These are phyloP conservation scores for Myxocyprinus asiaticus DNA, from an alignment of 2,113 vertebrate species.

Conservation along the genomic window DNA sequence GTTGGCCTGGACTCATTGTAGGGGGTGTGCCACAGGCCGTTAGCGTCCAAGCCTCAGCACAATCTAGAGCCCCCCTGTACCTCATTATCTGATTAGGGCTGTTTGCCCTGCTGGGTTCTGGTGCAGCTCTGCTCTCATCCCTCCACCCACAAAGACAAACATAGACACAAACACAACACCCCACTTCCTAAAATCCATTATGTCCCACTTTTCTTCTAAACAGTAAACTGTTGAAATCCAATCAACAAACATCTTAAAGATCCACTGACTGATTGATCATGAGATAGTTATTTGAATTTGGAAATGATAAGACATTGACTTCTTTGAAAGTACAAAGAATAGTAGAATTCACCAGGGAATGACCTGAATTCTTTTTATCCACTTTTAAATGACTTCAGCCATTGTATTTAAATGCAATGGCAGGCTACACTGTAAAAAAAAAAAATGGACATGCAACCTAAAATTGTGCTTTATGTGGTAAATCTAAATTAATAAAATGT, in stretches of 20 bases:
- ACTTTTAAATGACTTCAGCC: neutral
- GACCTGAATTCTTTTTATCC: neutral
- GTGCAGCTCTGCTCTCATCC: neutral
- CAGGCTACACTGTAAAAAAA: too few species aligned
- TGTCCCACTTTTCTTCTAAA: conserved; percentile 7
- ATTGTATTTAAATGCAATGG: conserved; percentile 1
- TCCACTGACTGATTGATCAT: conserved; percentile 20
- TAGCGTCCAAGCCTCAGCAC: conserved; percentile 30
- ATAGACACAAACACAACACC: conserved; percentile 24
- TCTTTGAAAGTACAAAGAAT: neutral
- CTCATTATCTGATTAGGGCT: conserved; percentile 66
- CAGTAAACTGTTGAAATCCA: conserved; percentile 14
- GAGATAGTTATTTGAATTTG: neutral
- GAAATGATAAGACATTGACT: neutral
- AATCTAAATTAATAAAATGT: too few species aligned
- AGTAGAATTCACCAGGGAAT: neutral
- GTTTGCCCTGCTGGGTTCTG: conserved; percentile 68
- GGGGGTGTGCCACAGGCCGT: conserved; percentile 30
- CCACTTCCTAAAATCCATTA: conserved; percentile 31
- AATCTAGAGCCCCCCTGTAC: conserved; percentile 21
- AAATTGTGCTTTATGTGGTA: too few species aligned
- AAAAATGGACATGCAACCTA: too few species aligned
- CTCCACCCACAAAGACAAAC: conserved; percentile 15
- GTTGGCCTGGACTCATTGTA: conserved; percentile 38
- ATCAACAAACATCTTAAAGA: neutral